These are phyloP conservation scores for Mesocentrotus franciscanus DNA, from an alignment of 53 echinoderm and acorn worm species.

Conservation along the genomic window DNA sequence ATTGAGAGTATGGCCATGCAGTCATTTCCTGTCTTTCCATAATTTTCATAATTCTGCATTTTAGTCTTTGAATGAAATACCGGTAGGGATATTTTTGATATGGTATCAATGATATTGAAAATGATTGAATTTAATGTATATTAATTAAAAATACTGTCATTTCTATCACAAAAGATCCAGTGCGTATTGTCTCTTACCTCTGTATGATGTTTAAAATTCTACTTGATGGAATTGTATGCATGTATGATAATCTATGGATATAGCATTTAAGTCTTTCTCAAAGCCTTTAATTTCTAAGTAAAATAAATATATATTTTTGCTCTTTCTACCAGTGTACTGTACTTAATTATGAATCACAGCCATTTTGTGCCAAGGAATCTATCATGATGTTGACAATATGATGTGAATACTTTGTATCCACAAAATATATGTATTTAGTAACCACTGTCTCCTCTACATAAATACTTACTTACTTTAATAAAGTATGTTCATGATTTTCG, in stretches of 20 bases:
- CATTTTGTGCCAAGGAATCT: conserved; percentile 17
- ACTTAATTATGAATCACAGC: neutral
- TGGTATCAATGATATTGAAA: neutral
- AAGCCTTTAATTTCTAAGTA: neutral
- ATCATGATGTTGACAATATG: neutral
- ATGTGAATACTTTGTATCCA: neutral
- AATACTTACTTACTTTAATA: neutral
- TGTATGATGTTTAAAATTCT: neutral
- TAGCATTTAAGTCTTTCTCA: neutral
- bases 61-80: neutral
- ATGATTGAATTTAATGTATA: neutral
- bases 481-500: neutral
- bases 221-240: neutral
- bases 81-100: neutral
- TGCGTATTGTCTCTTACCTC: neutral
- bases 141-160: neutral
- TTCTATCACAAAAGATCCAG: neutral
- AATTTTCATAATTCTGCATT: neutral
- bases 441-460: neutral
- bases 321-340: neutral
- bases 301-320: neutral
- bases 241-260: neutral
- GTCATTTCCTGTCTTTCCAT: conserved; percentile 88
- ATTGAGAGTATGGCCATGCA: conserved; percentile 91
- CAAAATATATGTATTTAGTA: neutral